These are phyloP conservation scores for Antheraea mylitta DNA, from an alignment of 1,140 invertebrate genomes.

Conservation along the genomic window DNA sequence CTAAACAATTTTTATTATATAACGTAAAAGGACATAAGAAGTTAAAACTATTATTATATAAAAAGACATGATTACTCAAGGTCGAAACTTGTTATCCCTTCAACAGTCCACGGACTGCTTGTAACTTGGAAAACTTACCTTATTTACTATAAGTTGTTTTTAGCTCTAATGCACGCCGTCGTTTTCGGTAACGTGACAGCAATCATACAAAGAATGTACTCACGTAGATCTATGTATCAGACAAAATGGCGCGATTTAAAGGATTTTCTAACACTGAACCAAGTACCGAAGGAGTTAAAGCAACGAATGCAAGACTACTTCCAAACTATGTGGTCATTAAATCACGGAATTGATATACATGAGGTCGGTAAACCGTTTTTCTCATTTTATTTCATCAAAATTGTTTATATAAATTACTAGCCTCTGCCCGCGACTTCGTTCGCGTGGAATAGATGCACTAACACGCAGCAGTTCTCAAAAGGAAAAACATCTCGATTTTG, in stretches of 20 bases:
- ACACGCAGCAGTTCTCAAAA: too few relatives aligned
- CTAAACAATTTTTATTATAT: too few relatives aligned
- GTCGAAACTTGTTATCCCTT: neutral
- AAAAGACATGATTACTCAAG: neutral
- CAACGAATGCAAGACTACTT: conserved; percentile 99
- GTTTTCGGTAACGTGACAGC: conserved; percentile 99
- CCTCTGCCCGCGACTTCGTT: too few relatives aligned
- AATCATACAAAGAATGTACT: conserved; percentile 99
- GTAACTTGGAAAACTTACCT: neutral
- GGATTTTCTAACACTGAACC: conserved; percentile 97
- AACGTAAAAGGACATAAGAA: too few relatives aligned
- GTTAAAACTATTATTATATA: too few relatives aligned
- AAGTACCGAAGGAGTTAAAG: conserved; percentile 96
- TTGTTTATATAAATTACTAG: too few relatives aligned
- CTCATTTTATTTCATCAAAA: too few relatives aligned
- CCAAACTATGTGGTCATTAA: conserved; percentile 99
- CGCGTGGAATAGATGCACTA: too few relatives aligned
- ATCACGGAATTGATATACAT: conserved; percentile 99
- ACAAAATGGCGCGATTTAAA: conserved; percentile 97
- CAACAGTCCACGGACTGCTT: neutral
- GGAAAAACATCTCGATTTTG: too few relatives aligned
- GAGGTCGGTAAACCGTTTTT: conserved; percentile 81
- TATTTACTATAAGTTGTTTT: conserved; percentile 13
- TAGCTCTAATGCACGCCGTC: conserved; percentile 98
- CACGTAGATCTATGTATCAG: conserved; percentile 97